Conservation (phyloP, 2,888 invertebrate species). For the Lasioglossum pauxillum region DNA sequence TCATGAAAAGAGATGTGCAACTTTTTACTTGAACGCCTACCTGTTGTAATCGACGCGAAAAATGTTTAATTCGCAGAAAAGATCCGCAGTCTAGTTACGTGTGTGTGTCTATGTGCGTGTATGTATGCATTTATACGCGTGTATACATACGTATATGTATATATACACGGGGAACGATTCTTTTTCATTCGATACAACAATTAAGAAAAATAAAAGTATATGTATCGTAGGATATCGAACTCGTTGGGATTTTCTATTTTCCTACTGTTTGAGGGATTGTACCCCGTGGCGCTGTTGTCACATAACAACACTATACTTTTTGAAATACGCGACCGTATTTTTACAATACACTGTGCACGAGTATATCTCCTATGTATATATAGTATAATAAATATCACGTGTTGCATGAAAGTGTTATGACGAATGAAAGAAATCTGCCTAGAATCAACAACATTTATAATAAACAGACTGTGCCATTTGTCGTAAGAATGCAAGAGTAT, state of each 20-base stretch:
- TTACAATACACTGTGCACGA: slow-evolving; percentile 31
- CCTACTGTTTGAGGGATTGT: slow-evolving; percentile 33
- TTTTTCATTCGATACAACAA: slow-evolving; percentile 1
- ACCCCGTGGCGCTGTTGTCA: slow-evolving; percentile 23
- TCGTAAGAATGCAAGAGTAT: slow-evolving; percentile 22
- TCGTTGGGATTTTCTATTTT: slow-evolving; percentile 32
- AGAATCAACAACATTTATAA: background rate
- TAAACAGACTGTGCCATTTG: slow-evolving; percentile 7
- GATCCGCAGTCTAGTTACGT: background rate
- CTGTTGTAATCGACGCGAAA: background rate
- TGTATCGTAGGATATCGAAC: slow-evolving; percentile 43
- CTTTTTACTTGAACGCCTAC: background rate
- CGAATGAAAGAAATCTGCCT: slow-evolving; percentile 22
- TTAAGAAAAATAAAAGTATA: slow-evolving; percentile 34
- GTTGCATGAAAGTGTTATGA: slow-evolving; percentile 27
- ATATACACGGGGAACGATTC: slow-evolving; percentile 7
- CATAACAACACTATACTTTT: slow-evolving; percentile 2
- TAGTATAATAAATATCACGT: slow-evolving; percentile 34
- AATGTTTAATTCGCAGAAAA: background rate
- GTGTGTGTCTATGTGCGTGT: background rate
- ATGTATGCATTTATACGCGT: background rate
- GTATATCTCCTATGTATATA: slow-evolving; percentile 17
- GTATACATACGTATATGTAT: background rate
- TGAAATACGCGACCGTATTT: slow-evolving; percentile 21
- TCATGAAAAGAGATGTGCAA: background rate